Percentiles rank a stretch among this genome's conserved stretches.
Conservation (phyloP, 2,888 invertebrate species). For the Drosophila mimica region DNA sequence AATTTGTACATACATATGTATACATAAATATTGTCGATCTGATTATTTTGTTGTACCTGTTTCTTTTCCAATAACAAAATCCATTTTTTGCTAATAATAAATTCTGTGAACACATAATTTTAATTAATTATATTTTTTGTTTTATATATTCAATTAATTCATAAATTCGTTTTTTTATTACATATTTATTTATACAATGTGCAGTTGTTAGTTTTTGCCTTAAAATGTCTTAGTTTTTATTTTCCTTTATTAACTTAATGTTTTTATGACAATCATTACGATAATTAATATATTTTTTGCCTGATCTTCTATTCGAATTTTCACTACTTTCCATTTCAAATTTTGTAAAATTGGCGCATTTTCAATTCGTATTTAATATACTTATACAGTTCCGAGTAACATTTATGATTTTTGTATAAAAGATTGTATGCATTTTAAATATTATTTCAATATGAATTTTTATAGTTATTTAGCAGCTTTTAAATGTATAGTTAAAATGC, state of each 20-base stretch:
- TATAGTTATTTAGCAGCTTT: background rate
- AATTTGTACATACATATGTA: background rate
- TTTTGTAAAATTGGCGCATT: background rate
- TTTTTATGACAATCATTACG: background rate
- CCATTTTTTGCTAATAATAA: background rate
- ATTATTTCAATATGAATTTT: background rate
- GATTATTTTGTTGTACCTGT: background rate
- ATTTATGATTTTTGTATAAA: background rate
- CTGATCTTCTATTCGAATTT: background rate
- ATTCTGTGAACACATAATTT: background rate
- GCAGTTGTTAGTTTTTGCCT: background rate
- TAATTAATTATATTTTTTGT: background rate
- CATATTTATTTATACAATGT: background rate
- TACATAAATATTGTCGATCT: background rate
- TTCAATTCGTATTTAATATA: background rate
- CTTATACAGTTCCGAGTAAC: slow-evolving; percentile 1
- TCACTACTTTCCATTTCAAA: background rate
- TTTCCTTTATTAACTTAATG: background rate
- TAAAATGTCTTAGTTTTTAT: background rate
- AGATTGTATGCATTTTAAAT: slow-evolving; percentile 1
- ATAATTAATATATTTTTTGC: background rate
- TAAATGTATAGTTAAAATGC: background rate
- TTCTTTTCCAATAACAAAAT: background rate
- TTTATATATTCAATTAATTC: background rate
- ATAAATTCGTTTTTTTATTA: background rate